Evolutionary conservation across 1,140 invertebrate species (phyloP).

Genomic region (Ips nitidus): DNA sequence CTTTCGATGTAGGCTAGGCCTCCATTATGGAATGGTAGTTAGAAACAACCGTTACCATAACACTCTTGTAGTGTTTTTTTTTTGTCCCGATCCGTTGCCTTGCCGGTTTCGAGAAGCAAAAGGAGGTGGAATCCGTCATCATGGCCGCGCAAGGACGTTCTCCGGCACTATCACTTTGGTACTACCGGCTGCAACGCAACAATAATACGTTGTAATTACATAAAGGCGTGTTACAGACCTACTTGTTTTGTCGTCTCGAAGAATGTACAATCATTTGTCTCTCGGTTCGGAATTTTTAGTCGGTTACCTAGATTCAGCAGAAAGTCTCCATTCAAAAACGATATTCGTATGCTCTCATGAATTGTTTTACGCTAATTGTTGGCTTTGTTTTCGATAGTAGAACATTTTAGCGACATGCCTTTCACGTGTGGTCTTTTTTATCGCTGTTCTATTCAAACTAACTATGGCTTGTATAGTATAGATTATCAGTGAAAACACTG

Average conservation of each 20-base stretch:
- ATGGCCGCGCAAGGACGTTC: constrained; percentile 30
- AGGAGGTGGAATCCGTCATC: constrained; percentile 24
- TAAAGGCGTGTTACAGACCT: constrained; percentile 28
- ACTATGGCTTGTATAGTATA: no score
- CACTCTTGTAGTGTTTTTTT: constrained; percentile 5
- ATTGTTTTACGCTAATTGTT: no score
- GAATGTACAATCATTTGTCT: constrained; percentile 18
- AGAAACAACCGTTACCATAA: constrained; percentile 27
- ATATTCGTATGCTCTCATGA: no score
- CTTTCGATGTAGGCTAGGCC: constrained; percentile 27
- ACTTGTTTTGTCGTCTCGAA: constrained; percentile 15
- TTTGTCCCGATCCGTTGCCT: constrained; percentile 7
- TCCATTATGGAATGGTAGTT: constrained; percentile 12
- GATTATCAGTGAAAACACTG: no score
- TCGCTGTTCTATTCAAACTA: no score
- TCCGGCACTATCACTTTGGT: constrained; percentile 28
- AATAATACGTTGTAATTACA: constrained; percentile 24
- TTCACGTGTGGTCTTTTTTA: no score
- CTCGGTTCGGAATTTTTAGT: background rate
- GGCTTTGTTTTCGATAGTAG: no score
- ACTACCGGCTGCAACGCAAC: constrained; percentile 24
- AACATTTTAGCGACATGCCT: no score
- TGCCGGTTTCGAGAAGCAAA: constrained; percentile 23
- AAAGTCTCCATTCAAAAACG: no score
- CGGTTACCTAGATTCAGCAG: constrained; percentile 5